Percentiles rank a stretch among this genome's conserved stretches.
phyloP scores from a whole-genome alignment of 2,797 vertebrate species.

The Orestias chungarensis region DNA sequence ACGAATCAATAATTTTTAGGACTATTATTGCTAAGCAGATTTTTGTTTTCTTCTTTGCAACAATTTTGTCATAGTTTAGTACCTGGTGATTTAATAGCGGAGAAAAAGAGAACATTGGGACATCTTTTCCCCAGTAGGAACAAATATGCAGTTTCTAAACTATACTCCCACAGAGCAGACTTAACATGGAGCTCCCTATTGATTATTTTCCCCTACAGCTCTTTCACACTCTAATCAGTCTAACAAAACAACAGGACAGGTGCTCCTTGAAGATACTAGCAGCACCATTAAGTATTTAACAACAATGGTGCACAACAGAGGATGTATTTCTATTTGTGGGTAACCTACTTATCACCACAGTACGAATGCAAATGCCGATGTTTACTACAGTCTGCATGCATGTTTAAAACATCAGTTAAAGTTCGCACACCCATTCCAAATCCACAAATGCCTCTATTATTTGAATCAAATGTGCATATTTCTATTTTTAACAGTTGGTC shows the following conservation, averaged over 20 bases:
- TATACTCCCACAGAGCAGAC: conserved; percentile 67
- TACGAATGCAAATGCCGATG: conserved; percentile 71
- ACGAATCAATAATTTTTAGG: conserved; percentile 24
- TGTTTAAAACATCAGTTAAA: conserved; percentile 70
- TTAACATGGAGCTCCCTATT: conserved; percentile 65
- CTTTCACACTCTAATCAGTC: conserved; percentile 77
- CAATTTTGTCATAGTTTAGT: conserved; percentile 24
- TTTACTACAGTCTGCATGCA: conserved; percentile 63
- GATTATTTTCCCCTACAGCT: conserved; percentile 65
- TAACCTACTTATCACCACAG: conserved; percentile 75
- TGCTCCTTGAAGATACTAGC: conserved; percentile 79
- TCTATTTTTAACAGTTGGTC: conserved; percentile 26
- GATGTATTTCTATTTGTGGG: conserved; percentile 69
- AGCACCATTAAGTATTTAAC: conserved; percentile 79
- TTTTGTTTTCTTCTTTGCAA: conserved; percentile 12
- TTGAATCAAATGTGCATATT: conserved; percentile 9
- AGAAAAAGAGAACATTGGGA: conserved; percentile 33
- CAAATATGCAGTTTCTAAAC: conserved; percentile 65
- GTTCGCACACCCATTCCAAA: conserved; percentile 41
- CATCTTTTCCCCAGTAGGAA: conserved; percentile 28
- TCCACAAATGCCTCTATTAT: conserved; percentile 26
- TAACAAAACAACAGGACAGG: conserved; percentile 77
- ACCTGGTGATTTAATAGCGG: conserved; percentile 60
- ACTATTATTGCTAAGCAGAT: conserved; percentile 19
- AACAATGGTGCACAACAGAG: conserved; percentile 71